phyloP scores from a whole-genome alignment of 2,113 vertebrate species.

The Aegithalos caudatus region DNA sequence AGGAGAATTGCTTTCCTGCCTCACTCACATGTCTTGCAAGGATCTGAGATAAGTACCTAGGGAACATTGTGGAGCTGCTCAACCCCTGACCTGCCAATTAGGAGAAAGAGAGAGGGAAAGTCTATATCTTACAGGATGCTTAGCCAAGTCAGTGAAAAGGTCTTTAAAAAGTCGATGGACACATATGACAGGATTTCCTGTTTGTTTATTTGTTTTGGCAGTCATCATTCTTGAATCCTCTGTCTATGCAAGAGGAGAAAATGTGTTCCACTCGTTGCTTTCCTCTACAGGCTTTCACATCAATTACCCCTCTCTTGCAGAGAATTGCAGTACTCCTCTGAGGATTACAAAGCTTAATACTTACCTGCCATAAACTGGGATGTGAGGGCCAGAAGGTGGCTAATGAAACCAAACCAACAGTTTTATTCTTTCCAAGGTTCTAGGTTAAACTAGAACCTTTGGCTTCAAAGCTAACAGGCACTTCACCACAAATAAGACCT shows the following conservation, averaged over 20 bases:
- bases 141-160: neutral
- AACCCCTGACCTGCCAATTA: neutral
- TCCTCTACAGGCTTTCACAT: neutral
- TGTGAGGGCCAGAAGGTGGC: neutral
- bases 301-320: neutral
- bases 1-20: neutral
- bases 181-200: neutral
- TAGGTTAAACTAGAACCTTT: neutral
- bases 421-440: neutral
- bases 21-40: neutral
- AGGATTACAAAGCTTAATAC: neutral
- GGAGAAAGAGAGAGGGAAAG: neutral
- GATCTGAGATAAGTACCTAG: neutral
- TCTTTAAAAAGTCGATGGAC: neutral
- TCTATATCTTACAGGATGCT: neutral
- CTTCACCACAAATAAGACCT: neutral
- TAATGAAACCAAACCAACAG: neutral
- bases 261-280: neutral
- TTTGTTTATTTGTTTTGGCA: constrained; percentile 1
- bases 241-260: neutral
- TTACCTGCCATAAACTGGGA: neutral
- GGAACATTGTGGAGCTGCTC: neutral
- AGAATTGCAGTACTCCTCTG: neutral
- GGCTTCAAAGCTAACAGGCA: neutral
- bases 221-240: neutral